Evolutionary conservation across 1,140 invertebrate species (phyloP).

Genomic region (Drosophila cardini): DNA sequence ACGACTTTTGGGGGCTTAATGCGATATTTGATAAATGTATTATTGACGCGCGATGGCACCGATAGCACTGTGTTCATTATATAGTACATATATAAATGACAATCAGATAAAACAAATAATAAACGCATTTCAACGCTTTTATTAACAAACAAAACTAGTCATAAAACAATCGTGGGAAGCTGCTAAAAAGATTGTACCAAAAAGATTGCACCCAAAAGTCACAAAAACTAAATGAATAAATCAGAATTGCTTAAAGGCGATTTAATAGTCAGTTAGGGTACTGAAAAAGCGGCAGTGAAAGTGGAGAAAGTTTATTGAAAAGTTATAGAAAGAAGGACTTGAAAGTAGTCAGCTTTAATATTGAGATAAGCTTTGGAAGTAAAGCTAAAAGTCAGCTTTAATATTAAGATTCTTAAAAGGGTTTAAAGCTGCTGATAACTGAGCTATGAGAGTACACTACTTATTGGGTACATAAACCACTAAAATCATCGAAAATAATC

Average conservation of each 20-base stretch:
- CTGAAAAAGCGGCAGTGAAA: neutral
- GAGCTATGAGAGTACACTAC: too few relatives aligned
- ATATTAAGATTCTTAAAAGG: too few relatives aligned
- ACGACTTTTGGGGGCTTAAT: constrained; percentile 28
- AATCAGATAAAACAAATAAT: constrained; percentile 46
- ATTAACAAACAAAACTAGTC: constrained; percentile 14
- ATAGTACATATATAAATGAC: constrained; percentile 28
- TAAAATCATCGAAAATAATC: too few relatives aligned
- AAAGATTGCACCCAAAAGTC: neutral
- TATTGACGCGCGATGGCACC: constrained; percentile 20
- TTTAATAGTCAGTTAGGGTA: neutral
- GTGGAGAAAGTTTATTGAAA: neutral
- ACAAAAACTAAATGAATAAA: neutral
- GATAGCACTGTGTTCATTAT: constrained; percentile 31
- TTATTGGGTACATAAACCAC: too few relatives aligned
- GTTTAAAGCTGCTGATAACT: too few relatives aligned
- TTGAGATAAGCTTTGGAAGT: too few relatives aligned
- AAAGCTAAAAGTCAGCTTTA: neutral
- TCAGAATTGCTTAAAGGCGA: neutral
- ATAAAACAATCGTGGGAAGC: constrained; percentile 22
- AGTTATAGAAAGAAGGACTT: too few relatives aligned
- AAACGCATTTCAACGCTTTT: constrained; percentile 32
- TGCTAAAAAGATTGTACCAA: constrained; percentile 12
- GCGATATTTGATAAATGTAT: constrained; percentile 39
- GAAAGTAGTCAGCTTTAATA: too few relatives aligned